A percentile compares a stretch with the other conserved stretches of the same genome.
These are phyloP conservation scores for Calcarius lapponicus DNA, from an alignment of 2,797 vertebrate genomes.

Conservation along the genomic window DNA sequence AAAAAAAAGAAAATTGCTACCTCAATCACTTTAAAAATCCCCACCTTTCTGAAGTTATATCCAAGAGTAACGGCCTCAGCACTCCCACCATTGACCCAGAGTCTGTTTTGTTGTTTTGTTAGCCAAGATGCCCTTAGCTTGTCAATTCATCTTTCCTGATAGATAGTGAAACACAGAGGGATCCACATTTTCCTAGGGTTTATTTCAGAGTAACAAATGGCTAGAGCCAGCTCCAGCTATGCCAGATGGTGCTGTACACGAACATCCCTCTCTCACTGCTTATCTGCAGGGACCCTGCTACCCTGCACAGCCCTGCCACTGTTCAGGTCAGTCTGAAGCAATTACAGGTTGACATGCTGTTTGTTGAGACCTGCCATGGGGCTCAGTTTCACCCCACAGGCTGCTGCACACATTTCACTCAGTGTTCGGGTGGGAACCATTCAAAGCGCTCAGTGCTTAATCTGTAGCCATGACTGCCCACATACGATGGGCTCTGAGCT, in stretches of 20 bases:
- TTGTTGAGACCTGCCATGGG: background rate
- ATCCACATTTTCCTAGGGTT: background rate
- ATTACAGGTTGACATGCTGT: background rate
- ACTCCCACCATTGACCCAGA: background rate
- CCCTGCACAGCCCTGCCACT: background rate
- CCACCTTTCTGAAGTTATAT: background rate
- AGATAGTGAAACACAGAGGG: background rate
- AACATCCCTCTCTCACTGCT: background rate
- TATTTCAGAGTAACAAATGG: background rate
- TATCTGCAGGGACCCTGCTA: background rate
- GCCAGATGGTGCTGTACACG: background rate
- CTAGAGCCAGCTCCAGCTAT: background rate
- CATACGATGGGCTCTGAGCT: rapidly evolving
- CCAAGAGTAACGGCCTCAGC: background rate
- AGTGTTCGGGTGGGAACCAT: background rate
- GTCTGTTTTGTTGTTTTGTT: background rate
- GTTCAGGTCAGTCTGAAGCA: background rate
- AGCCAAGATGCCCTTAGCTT: background rate
- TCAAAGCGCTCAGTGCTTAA: background rate
- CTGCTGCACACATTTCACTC: background rate
- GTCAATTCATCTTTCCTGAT: background rate
- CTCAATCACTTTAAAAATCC: background rate
- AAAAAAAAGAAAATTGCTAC: background rate
- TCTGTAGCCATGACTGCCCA: background rate
- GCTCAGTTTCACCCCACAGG: background rate